phyloP scores from a whole-genome alignment of 1,140 invertebrate species.

The Piezodorus guildinii region DNA sequence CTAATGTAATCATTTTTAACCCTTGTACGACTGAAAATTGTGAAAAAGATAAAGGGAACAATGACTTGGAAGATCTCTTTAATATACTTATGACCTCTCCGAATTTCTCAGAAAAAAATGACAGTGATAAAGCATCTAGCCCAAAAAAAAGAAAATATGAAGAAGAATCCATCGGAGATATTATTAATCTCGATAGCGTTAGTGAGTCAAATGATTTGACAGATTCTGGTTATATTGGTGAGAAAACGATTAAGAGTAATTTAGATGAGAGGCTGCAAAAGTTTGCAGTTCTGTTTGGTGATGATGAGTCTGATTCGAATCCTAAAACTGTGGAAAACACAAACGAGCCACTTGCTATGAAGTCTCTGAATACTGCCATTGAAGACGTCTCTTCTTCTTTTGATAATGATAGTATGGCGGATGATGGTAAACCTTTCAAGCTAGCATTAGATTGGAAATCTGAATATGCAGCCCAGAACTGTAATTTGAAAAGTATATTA shows the following conservation, averaged over 20 bases:
- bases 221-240: background rate
- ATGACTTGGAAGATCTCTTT: slow-evolving; percentile 6
- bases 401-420: background rate
- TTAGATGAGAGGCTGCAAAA: background rate
- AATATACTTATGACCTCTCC: slow-evolving; percentile 1
- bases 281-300: background rate
- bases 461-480: slow-evolving; percentile 6
- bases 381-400: background rate
- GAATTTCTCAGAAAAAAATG: background rate
- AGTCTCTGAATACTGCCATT: background rate
- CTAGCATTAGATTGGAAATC: slow-evolving; percentile 1
- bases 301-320: background rate
- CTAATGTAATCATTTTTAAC: slow-evolving; percentile 4
- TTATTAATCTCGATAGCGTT: background rate
- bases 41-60: background rate
- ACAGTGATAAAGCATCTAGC: background rate
- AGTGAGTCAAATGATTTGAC: background rate
- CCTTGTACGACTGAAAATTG: background rate
- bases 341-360: background rate
- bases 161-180: background rate
- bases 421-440: background rate
- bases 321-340: background rate
- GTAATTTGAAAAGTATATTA: slow-evolving; percentile 1
- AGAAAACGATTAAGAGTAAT: background rate
- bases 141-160: slow-evolving; percentile 5